Conservation (phyloP, 2,888 invertebrate species). For the Physocephala rufipes region DNA sequence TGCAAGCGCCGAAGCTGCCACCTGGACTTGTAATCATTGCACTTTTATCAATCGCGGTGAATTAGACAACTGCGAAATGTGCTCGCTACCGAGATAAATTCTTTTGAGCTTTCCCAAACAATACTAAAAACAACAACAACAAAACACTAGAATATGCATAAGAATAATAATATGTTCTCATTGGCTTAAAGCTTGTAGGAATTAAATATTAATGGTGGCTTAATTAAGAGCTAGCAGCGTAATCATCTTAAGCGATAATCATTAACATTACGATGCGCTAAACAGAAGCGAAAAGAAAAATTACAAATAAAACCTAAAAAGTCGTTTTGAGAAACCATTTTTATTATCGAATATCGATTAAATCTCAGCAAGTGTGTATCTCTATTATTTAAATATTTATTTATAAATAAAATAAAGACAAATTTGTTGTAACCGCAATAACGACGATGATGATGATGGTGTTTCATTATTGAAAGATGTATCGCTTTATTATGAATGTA, state of each 20-base stretch:
- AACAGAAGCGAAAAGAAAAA: background rate
- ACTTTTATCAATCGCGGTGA: slow-evolving; percentile 89
- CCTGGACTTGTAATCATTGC: slow-evolving; percentile 93
- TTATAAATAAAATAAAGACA: slow-evolving; percentile 53
- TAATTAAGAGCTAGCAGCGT: too few species aligned
- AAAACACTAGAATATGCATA: too few species aligned
- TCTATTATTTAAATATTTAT: slow-evolving; percentile 50
- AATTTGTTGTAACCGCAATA: slow-evolving; percentile 45
- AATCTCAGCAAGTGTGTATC: slow-evolving; percentile 34
- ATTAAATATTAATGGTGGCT: too few species aligned
- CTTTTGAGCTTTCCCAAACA: background rate
- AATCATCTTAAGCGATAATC: too few species aligned
- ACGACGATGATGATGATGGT: too few species aligned
- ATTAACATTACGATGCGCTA: background rate
- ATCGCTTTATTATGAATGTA: background rate
- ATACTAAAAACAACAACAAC: too few species aligned
- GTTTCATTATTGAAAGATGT: background rate
- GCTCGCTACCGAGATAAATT: slow-evolving; percentile 79
- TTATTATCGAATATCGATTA: slow-evolving; percentile 43
- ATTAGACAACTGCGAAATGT: slow-evolving; percentile 87
- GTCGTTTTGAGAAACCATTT: slow-evolving; percentile 5
- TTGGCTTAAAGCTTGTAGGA: too few species aligned
- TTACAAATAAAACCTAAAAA: background rate
- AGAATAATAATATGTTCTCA: too few species aligned
- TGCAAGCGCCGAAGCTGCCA: slow-evolving; percentile 57